These are phyloP conservation scores for Pandemis corylana DNA, from an alignment of 2,888 invertebrate species.

Conservation along the genomic window DNA sequence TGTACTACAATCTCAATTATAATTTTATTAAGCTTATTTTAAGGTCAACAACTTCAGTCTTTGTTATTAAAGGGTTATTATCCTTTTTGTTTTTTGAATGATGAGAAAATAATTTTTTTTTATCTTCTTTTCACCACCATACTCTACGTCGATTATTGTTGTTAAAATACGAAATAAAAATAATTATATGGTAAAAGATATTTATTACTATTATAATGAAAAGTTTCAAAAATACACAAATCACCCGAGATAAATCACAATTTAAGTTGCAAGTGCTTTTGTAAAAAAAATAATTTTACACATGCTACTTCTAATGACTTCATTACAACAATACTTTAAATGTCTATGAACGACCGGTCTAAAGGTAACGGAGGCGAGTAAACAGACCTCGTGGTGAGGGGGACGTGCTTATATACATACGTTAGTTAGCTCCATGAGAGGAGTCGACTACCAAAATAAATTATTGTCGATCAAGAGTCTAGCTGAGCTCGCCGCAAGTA, in stretches of 20 bases:
- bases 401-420: conserved; percentile 40
- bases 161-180: conserved; percentile 21
- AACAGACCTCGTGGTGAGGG: conserved; percentile 36
- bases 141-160: background rate
- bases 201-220: conserved; percentile 59
- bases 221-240: conserved; percentile 70
- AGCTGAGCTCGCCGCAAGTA: conserved; percentile 25
- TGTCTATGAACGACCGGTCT: conserved; percentile 51
- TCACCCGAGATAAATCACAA: conserved; percentile 63
- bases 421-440: conserved; percentile 43
- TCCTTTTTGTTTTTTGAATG: too few species aligned
- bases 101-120: too few species aligned
- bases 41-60: too few species aligned
- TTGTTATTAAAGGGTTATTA: too few species aligned
- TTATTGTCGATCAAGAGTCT: conserved; percentile 68
- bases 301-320: conserved; percentile 49
- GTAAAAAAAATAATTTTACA: conserved; percentile 57
- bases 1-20: conserved; percentile 1
- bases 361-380: conserved; percentile 42
- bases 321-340: conserved; percentile 52
- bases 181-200: conserved; percentile 53
- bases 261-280: conserved; percentile 58
- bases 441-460: conserved; percentile 69
- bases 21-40: background rate
- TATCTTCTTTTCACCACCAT: background rate